These are phyloP conservation scores for Rhabdophis nuchalis DNA, from an alignment of 2,797 vertebrate species.

Conservation along the genomic window DNA sequence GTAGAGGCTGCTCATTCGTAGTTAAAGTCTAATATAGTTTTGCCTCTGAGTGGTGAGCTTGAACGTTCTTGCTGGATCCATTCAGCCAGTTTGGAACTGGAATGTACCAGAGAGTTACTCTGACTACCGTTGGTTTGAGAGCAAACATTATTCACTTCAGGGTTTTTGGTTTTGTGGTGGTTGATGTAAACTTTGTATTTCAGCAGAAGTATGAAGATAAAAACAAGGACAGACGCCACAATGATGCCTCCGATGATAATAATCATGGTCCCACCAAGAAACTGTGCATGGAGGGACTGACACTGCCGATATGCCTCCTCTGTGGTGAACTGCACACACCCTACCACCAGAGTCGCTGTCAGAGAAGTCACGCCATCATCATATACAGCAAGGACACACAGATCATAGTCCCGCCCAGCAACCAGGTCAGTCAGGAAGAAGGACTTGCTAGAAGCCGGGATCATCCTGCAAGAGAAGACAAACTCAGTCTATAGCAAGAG, in stretches of 20 bases:
- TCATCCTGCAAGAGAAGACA: conserved; percentile 76
- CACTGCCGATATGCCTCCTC: conserved; percentile 78
- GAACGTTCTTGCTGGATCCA: conserved; percentile 59
- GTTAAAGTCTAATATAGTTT: conserved; percentile 75
- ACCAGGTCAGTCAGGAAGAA: conserved; percentile 84
- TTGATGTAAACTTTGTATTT: conserved; percentile 86
- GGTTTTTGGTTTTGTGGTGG: conserved; percentile 77
- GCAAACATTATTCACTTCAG: conserved; percentile 77
- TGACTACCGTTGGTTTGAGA: conserved; percentile 86
- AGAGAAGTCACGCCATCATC: conserved; percentile 78
- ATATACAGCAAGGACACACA: conserved; percentile 83
- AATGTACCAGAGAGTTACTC: conserved; percentile 59
- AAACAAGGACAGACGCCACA: conserved; percentile 86
- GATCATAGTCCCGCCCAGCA: conserved; percentile 80
- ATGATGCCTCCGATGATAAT: conserved; percentile 90
- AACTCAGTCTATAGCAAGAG: background rate
- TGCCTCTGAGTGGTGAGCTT: conserved; percentile 70
- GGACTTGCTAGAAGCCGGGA: conserved; percentile 81
- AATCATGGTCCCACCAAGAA: conserved; percentile 89
- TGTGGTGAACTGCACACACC: conserved; percentile 81
- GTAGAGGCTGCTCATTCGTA: conserved; percentile 55
- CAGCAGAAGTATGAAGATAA: conserved; percentile 90
- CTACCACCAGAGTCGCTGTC: conserved; percentile 79
- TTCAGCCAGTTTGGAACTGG: conserved; percentile 56
- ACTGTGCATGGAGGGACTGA: conserved; percentile 81